Evolutionary conservation across 2,113 vertebrate genomes (phyloP).

Genomic region (Hiodon alosoides): DNA sequence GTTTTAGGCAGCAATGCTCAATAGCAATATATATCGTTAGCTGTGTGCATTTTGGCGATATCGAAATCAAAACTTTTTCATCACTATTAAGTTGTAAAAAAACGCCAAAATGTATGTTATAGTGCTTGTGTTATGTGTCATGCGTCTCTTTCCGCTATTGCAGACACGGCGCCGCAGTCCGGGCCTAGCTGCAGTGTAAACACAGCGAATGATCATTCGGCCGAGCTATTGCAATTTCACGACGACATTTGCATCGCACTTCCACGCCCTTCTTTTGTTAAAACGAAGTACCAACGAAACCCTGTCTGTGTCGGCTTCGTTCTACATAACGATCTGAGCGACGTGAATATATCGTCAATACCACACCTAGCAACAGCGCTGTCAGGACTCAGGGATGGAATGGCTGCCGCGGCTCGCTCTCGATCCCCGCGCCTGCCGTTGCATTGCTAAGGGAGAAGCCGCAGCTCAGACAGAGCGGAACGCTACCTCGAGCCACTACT

Average conservation of each 20-base stretch:
- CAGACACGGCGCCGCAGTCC: neutral
- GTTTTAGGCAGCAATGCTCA: too few species aligned
- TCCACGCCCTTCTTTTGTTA: conserved; percentile 18
- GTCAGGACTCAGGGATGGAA: conserved; percentile 68
- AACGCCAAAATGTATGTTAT: too few species aligned
- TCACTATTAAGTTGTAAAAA: too few species aligned
- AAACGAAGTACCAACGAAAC: neutral
- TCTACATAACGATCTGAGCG: neutral
- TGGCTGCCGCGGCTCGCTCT: conserved; percentile 43
- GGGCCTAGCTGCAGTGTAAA: conserved; percentile 21
- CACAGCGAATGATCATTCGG: neutral
- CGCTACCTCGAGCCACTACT: conserved; percentile 33
- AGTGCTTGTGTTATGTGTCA: neutral
- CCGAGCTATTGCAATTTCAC: neutral
- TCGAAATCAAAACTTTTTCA: too few species aligned
- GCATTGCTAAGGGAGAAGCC: conserved; percentile 28
- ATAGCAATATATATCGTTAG: too few species aligned
- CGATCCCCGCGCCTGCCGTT: conserved; percentile 21
- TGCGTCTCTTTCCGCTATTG: too few species aligned
- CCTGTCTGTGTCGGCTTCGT: neutral
- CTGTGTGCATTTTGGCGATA: too few species aligned
- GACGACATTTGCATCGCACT: conserved; percentile 14
- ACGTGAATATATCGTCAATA: conserved; percentile 24
- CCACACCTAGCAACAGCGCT: conserved; percentile 78
- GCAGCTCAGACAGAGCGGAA: conserved; percentile 1